These are phyloP conservation scores for Amblyraja radiata DNA, from an alignment of 2,797 vertebrate species.

Conservation along the genomic window DNA sequence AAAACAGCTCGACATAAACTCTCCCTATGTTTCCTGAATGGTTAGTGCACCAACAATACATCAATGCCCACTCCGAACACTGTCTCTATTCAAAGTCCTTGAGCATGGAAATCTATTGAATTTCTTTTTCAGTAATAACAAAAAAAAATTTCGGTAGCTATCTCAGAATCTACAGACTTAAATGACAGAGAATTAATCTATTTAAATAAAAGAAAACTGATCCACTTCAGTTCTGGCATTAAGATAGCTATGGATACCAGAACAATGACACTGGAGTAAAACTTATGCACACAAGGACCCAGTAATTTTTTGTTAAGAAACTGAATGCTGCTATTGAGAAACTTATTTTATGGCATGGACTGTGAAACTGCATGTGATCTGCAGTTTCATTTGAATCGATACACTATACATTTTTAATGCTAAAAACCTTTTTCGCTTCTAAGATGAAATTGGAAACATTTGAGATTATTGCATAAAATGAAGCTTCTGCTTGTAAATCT, in stretches of 20 bases:
- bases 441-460: constrained; percentile 29
- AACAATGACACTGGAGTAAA: neutral
- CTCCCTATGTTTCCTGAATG: neutral
- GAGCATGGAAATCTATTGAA: neutral
- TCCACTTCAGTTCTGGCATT: neutral
- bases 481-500: constrained; percentile 20
- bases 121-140: neutral
- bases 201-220: neutral
- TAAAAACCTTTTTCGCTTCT: constrained; percentile 4
- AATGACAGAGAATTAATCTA: constrained; percentile 16
- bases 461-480: constrained; percentile 14
- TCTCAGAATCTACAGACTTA: neutral
- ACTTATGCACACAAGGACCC: neutral
- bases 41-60: neutral
- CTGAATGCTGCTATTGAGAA: neutral
- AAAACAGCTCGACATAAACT: neutral
- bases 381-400: constrained; percentile 31
- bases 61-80: neutral
- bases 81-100: neutral
- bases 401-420: constrained; percentile 30
- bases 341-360: neutral
- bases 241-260: neutral
- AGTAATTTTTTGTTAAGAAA: neutral
- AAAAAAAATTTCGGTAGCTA: too few relatives aligned
- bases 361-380: neutral